Evolutionary conservation across 2,113 vertebrate genomes (phyloP), one percentile per base, ranked within the genome.

Genomic region (Ctenomys sociabilis): DNA sequence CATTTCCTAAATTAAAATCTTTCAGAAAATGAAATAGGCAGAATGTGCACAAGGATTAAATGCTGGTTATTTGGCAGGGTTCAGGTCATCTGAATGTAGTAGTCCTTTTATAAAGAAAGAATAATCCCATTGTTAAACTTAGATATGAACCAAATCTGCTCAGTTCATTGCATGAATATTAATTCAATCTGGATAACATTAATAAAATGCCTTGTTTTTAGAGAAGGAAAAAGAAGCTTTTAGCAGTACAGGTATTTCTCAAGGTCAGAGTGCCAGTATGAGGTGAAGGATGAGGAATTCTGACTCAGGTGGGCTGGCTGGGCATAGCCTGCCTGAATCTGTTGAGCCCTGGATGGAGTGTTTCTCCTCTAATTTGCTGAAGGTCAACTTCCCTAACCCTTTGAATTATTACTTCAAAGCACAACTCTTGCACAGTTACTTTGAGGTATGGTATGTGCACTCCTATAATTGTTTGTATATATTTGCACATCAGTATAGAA

Each of bases 201-300:
- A 43, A 59, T 68, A 73, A 61, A 87, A 64, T 64, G 54, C 6
- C 4, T 37, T 85, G 2, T 59, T 96, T 80, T 91, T 64, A 10
- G 49, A 77, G 88, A 77, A 90, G n/a, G 66, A 88, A 82, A 93
- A 80, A 26, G 45, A 72, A 83, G 66, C 32, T 81, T 87, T 68
- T 13, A 59, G 40, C 88, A 95, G n/a, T 68, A 30, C 83, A 85
- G n/a, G 77, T 11, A 83, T 72, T 96, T 80, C 35, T 30, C 54
- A 91, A 45, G 83, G 90, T 89, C 61, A 37, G 59, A 87, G 52
- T 93, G 64, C 30, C 81, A 85, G 59, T 5, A 1, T 66, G 40
- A 91, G 30, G 82, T 19, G 49, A 43, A 85, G 24, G 32, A 85
- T 52, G 28, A 80, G 19, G 16, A 40, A 45, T 37, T 88, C 61